Conservation (phyloP, 2,888 invertebrate genomes). For the Epinotia nisella region DNA sequence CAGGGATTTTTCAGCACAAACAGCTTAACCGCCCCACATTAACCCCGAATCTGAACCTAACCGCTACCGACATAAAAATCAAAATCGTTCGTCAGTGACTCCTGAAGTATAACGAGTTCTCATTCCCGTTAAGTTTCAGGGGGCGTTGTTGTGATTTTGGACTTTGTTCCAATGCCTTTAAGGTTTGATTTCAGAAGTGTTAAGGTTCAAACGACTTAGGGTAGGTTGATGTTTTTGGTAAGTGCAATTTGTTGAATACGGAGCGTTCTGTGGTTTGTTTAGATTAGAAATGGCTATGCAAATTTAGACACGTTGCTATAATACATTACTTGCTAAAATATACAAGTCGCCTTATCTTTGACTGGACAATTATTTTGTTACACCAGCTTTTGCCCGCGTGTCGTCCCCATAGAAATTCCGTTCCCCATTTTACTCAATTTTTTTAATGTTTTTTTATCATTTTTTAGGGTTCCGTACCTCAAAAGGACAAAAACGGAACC, state of each 20-base stretch:
- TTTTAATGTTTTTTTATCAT: too few relatives aligned
- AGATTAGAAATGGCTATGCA: slow-evolving; percentile 22
- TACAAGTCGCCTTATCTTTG: too few relatives aligned
- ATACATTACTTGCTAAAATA: background rate
- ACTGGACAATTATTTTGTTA: too few relatives aligned
- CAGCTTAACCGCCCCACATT: background rate
- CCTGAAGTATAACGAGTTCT: slow-evolving; percentile 17
- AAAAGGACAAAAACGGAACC: too few relatives aligned
- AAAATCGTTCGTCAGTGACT: background rate
- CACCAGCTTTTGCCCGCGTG: too few relatives aligned
- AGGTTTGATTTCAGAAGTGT: background rate
- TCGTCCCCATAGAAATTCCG: too few relatives aligned
- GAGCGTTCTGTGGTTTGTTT: slow-evolving; percentile 28
- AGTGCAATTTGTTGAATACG: slow-evolving; percentile 40
- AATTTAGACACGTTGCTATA: background rate
- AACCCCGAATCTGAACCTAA: background rate
- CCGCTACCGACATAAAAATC: background rate
- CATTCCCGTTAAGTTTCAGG: slow-evolving; percentile 21
- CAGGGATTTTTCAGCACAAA: background rate
- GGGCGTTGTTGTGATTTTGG: background rate
- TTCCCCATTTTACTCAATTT: too few relatives aligned
- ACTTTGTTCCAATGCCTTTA: background rate
- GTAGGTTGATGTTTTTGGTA: slow-evolving; percentile 35
- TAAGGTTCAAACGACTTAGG: slow-evolving; percentile 25
- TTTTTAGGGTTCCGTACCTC: too few relatives aligned